Base-by-base conservation (phyloP, 2,888 invertebrate species). In the Drosophila ustulata region DNA sequence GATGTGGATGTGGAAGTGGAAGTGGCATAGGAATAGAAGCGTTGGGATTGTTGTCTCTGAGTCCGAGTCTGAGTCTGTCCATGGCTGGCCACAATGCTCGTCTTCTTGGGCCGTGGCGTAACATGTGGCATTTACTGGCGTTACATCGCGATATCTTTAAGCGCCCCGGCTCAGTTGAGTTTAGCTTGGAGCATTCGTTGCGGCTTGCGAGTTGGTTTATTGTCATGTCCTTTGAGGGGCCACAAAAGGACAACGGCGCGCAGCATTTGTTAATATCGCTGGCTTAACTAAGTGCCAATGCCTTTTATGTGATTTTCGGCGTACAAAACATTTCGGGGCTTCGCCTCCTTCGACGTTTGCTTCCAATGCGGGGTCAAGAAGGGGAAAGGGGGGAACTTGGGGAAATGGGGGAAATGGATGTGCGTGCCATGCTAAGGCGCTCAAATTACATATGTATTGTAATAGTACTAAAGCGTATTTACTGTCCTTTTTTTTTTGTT, bases 211-310 rank as follows among this genome's bases (percentile, higher is more conserved):
- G 74, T 59, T 75, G 75, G 74, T 78, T 76, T 76, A 66, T 77
- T 73, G 77, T 65, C 70, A 57, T 62, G 69, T 76, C 83, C 68
- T 62, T 63, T 77, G 65, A n/a, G 66, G 62, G 34, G 66, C 7
- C 58, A 39, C 47, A 57, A 78, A 79, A 65, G 78, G 80, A 75
- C 71, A 59, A 70, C 64, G 46, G 67, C 59, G 78, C 18, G 47
- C 69, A 72, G 88, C 80, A 78, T 88, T 88, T 88, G 88, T 88
- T 88, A 83, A 83, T 83, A 83, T 83, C 80, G 75, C 83, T 80
- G 71, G 88, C 83, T 83, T 83, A 83, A 83, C 83, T 83, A 83
- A 83, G 83, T 83, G 86, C 80, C 88, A 88, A 83, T 88, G 83
- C 78, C 86, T 88, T 83, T 83, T 85, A 83, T 83, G 80, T 82